Base-by-base conservation (phyloP, 2,797 vertebrate species). In the Melanotaenia parkinsoni region DNA sequence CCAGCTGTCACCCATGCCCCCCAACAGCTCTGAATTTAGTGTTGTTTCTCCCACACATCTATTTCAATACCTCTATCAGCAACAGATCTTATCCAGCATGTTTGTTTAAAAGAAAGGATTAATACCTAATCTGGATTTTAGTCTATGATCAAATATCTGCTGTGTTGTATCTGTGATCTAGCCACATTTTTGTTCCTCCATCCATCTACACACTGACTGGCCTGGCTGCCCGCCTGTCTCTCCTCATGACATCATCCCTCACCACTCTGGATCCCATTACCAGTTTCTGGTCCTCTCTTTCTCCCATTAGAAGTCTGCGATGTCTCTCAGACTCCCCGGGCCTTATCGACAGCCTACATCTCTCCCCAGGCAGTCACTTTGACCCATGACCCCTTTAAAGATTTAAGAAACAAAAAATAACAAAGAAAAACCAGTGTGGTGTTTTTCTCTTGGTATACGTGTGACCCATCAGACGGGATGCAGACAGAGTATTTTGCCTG, bases 381-480 rank as follows among this genome's bases (percentile, higher is more conserved):
- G 83, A 93, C 88, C 92, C 35, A 1, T 86, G 90, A 90, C 83
- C 84, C 76, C 74, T 84, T 82, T 84, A 82, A 90, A 91, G 80
- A 59, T 83, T 84, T 66, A 77, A 81, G 76, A 85, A 92, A 80
- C 43, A 84, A 86, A 89, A 80, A 81, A 91, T 76, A 90, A 89
- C 80, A 91, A 87, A 85, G 83, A 84, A 85, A 90, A 84, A 58
- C 58, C 70, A 70, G 37, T 63, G 62, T 70, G 59, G 68, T 9
- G 35, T 53, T 56, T 32, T 66, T 61, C 24, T 28, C 24, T 11
- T 14, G 13, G 24, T 54, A 28, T 54, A 5, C 26, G 13, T 28
- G n/a, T 54, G 13, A 22, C 50, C 59, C 3, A 37, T 30, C 64
- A 72, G 50, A 54, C 3, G 11, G 24, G 24, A 28, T 54, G 73